phyloP scores from a whole-genome alignment of 1,140 invertebrate species.

The Oncopodura yosiiana region DNA sequence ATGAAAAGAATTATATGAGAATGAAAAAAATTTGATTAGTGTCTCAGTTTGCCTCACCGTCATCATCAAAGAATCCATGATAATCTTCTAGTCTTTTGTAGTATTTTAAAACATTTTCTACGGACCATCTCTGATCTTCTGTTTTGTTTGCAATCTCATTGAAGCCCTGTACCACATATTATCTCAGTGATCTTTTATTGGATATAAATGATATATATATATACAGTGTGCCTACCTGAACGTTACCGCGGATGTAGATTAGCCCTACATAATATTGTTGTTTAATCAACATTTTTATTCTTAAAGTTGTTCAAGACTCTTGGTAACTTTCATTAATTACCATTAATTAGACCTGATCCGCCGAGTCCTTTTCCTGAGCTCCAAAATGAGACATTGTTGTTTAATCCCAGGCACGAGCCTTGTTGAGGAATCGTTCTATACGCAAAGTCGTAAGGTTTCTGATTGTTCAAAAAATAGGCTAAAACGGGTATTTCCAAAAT shows the following conservation, averaged over 20 bases:
- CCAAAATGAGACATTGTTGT: slow-evolving; percentile 36
- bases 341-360: slow-evolving; percentile 52
- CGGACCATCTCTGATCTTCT: slow-evolving; percentile 21
- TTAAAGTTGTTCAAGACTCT: too few species aligned
- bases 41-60: slow-evolving; percentile 10
- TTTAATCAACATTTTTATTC: too few species aligned
- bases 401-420: slow-evolving; percentile 18
- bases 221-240: too few species aligned
- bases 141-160: slow-evolving; percentile 17
- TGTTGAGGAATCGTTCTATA: slow-evolving; percentile 28
- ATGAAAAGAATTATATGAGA: not conserved
- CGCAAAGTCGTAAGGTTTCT: slow-evolving; percentile 35
- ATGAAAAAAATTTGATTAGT: too few species aligned
- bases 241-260: slow-evolving; percentile 52
- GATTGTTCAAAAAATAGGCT: slow-evolving; percentile 15
- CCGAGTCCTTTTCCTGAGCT: slow-evolving; percentile 45
- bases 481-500: slow-evolving; percentile 17
- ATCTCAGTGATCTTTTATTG: too few species aligned
- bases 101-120: slow-evolving; percentile 24
- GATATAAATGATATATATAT: too few species aligned
- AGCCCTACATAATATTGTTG: slow-evolving; percentile 39
- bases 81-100: slow-evolving; percentile 29
- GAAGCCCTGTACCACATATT: slow-evolving; percentile 23
- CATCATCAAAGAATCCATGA: slow-evolving; percentile 22
- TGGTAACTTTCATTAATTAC: too few species aligned